Percentiles rank a stretch among this genome's conserved stretches.
phyloP scores from a whole-genome alignment of 1,140 invertebrate genomes.

The Arctopsyche grandis region DNA sequence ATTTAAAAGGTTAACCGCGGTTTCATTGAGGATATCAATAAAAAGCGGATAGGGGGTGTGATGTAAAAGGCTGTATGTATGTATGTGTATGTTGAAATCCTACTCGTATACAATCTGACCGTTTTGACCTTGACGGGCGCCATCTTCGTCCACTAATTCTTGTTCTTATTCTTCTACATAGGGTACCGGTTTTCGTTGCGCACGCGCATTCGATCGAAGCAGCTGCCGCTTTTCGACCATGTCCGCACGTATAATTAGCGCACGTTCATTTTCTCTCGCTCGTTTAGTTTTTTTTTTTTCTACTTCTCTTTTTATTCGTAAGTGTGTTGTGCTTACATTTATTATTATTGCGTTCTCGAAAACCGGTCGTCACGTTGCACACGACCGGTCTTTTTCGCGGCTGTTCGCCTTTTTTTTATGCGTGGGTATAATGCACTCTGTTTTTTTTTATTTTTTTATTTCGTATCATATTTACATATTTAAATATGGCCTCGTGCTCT shows the following conservation, averaged over 20 bases:
- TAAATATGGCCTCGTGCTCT: background rate
- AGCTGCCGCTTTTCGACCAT: slow-evolving; percentile 8
- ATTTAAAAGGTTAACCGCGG: no score
- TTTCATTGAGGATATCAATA: no score
- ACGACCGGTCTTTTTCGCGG: background rate
- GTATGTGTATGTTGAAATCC: no score
- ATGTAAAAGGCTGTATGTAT: no score
- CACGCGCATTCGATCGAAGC: background rate
- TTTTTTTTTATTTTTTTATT: background rate
- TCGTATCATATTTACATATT: background rate
- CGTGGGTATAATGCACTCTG: slow-evolving; percentile 6
- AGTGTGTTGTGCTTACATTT: slow-evolving; percentile 11
- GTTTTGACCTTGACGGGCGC: background rate
- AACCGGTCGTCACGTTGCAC: background rate
- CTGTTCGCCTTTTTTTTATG: background rate
- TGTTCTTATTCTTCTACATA: no score
- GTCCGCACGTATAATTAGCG: background rate
- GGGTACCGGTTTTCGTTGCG: background rate
- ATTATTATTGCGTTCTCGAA: background rate
- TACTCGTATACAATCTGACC: background rate
- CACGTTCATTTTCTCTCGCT: slow-evolving; percentile 3
- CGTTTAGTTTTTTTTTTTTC: background rate
- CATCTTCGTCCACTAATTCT: no score
- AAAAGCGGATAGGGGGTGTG: no score
- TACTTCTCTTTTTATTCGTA: background rate